Conservation (phyloP, 2,113 vertebrate genomes). For the Pantherophis guttatus region DNA sequence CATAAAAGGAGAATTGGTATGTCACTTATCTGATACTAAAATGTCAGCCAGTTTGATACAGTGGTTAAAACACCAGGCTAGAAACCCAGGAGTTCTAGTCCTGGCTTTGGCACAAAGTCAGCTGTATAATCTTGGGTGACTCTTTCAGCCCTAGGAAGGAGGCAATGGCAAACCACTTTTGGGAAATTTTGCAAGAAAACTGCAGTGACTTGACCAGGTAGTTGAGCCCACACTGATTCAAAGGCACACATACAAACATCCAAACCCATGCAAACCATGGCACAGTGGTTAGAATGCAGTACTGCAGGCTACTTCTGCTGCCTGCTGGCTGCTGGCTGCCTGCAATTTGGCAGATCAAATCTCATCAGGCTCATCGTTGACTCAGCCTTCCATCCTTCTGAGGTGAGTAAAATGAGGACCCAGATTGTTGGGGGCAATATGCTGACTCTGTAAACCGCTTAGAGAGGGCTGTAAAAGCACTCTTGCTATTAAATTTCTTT, state of each 20-base stretch:
- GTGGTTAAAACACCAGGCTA: neutral
- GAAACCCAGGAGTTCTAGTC: neutral
- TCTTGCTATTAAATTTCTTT: neutral
- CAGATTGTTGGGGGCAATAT: too few relatives aligned
- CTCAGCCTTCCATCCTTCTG: too few relatives aligned
- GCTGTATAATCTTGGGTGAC: neutral
- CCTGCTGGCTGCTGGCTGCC: too few relatives aligned
- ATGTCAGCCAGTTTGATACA: neutral
- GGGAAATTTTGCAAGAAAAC: neutral
- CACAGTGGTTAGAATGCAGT: too few relatives aligned
- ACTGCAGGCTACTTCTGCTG: too few relatives aligned
- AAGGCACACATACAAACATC: neutral
- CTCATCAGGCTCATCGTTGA: too few relatives aligned
- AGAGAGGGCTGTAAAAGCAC: too few relatives aligned
- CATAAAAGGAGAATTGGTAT: neutral
- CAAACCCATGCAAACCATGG: neutral
- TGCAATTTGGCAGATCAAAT: too few relatives aligned
- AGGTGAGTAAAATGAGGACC: too few relatives aligned
- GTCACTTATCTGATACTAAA: neutral
- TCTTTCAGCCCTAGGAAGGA: neutral
- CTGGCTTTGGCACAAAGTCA: neutral
- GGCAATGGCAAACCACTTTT: neutral
- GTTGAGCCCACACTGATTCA: neutral
- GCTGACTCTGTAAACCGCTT: too few relatives aligned
- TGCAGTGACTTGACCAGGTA: neutral